Base-by-base conservation (phyloP, 2,113 vertebrate species). In the Neotoma lepida region DNA sequence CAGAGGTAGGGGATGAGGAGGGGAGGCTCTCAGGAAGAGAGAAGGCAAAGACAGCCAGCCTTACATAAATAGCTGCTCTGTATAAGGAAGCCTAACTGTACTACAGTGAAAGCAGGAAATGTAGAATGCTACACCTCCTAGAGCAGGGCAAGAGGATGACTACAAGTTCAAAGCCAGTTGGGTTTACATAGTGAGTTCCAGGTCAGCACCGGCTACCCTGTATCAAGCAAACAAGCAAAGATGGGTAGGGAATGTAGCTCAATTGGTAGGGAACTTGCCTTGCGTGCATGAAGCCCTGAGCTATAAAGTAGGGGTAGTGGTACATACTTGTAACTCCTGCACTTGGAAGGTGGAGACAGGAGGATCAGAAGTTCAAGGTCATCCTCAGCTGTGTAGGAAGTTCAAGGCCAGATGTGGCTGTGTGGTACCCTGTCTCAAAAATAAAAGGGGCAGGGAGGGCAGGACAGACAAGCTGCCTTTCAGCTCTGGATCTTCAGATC, bases 81-180 rank as follows among this genome's bases (percentile, higher is more conserved):
- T 44, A 1, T 63, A 87, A 41, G 71, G 9, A 95, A 97, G 63
- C 85, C 71, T 70, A 33, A 39, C n/a, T 89, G 35, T 35, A 68
- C 56, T 56, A 10, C 77, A 56, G 71, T 85, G 80, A 76, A 41
- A 30, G 18, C 61, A 41, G 66, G 54, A 66, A 92, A 74, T 89
- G 63, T 44, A 90, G 46, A 70, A 56, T 66, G 46, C 12, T 1
- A 5, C 17, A 8, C 22, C 49, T 30, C 49, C 44, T 39, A 35
- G 39, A 85, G 61, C 9, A 12, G 30, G 61, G 44, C 41, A 86
- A 35, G 84, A 51, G 58, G 44, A 68, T 13, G 35, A 22, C 49
- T 54, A 15, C 30, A 86, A 35, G 41, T 66, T 86, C 41, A 66
- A 35, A 61, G 6, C 33, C 22, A 71, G 33, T n/a, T 64, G 54